These are phyloP conservation scores for Hydrozoanthus gracilis DNA, from an alignment of 92 coral and sea anemone species.

Conservation along the genomic window DNA sequence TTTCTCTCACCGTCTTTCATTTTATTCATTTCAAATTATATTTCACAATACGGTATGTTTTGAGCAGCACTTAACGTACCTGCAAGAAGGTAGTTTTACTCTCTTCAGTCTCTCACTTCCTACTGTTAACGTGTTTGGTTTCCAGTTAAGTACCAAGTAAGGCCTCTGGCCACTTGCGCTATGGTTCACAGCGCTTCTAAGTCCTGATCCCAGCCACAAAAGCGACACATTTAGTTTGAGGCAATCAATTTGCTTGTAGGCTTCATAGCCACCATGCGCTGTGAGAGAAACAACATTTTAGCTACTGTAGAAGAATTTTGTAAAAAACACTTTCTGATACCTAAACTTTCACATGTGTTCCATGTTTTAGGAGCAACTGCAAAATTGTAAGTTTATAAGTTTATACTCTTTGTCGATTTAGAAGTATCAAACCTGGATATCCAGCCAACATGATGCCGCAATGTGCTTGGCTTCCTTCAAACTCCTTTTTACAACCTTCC, in stretches of 20 bases:
- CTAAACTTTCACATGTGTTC: too few species aligned
- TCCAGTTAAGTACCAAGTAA: conserved; percentile 78
- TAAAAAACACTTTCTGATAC: neutral
- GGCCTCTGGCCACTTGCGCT: conserved; percentile 49
- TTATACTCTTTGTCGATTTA: too few species aligned
- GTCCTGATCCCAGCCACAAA: conserved; percentile 75
- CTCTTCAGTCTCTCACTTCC: conserved; percentile 58
- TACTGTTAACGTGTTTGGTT: conserved; percentile 72
- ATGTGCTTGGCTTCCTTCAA: neutral
- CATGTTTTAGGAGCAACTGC: too few species aligned
- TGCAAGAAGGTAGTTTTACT: conserved; percentile 74
- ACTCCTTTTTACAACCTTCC: conserved; percentile 1
- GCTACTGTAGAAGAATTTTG: neutral
- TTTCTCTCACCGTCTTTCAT: too few species aligned
- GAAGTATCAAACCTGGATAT: conserved; percentile 71
- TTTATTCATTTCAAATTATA: too few species aligned
- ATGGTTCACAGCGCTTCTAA: conserved; percentile 33
- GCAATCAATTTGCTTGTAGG: conserved; percentile 61
- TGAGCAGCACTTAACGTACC: conserved; percentile 36
- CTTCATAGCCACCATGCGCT: conserved; percentile 63
- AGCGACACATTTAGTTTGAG: conserved; percentile 69
- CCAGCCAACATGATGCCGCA: conserved; percentile 77
- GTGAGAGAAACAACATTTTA: neutral
- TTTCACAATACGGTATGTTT: too few species aligned
- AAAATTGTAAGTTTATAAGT: too few species aligned